Evolutionary conservation across 2,113 vertebrate species (phyloP).

Genomic region (Indri indri): DNA sequence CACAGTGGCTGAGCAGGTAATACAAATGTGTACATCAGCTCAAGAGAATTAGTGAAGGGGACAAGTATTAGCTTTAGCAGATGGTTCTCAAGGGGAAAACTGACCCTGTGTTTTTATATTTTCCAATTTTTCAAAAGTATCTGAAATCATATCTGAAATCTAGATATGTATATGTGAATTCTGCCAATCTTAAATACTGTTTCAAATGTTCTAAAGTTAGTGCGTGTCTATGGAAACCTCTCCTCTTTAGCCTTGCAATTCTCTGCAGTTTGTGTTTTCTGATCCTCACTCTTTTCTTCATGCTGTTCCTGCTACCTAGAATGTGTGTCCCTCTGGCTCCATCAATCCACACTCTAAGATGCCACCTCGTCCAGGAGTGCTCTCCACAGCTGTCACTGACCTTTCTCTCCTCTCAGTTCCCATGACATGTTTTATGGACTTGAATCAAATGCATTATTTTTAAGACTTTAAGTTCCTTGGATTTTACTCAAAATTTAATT

Average conservation of each 20-base stretch:
- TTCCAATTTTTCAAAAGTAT: background rate
- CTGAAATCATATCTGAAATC: background rate
- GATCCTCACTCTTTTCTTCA: background rate
- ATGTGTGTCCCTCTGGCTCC: background rate
- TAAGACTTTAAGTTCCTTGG: background rate
- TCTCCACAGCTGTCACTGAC: background rate
- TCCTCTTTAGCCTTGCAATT: background rate
- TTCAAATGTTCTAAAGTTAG: background rate
- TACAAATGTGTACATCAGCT: fast-evolving
- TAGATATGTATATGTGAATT: background rate
- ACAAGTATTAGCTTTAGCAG: background rate
- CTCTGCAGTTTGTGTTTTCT: background rate
- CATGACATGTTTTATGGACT: background rate
- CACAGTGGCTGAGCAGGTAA: background rate
- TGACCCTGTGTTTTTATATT: too few species aligned
- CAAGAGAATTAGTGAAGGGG: background rate
- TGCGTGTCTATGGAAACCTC: background rate
- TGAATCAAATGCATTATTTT: background rate
- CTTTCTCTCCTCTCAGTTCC: background rate
- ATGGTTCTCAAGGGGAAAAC: background rate
- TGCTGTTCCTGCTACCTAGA: background rate
- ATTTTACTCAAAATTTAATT: background rate
- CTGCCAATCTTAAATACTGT: background rate
- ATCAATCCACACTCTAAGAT: background rate
- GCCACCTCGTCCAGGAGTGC: background rate